A percentile compares a stretch with the other conserved stretches of the same genome.
Conservation (phyloP, 2,888 invertebrate species). For the Iselma pallidipennis region DNA sequence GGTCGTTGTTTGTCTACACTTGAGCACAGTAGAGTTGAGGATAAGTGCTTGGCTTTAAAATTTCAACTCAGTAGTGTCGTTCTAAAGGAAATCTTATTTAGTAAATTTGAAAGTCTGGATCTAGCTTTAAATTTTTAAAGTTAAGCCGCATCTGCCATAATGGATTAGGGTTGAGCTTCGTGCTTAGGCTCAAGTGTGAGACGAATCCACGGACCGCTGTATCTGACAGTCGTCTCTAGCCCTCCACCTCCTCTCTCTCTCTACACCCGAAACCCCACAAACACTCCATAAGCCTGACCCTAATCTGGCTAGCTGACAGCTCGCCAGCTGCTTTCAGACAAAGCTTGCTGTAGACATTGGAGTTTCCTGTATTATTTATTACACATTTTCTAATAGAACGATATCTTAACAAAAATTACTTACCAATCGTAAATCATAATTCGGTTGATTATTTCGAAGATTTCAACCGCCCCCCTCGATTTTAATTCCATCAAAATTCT, state of each 20-base stretch:
- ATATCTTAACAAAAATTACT: conserved; percentile 29
- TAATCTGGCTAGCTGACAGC: conserved; percentile 55
- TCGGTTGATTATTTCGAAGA: conserved; percentile 25
- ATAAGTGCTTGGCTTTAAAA: neutral
- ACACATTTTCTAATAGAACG: conserved; percentile 32
- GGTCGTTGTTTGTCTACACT: neutral
- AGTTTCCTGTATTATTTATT: conserved; percentile 45
- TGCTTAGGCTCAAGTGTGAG: conserved; percentile 48
- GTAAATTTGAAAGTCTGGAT: conserved; percentile 40
- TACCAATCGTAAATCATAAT: conserved; percentile 31
- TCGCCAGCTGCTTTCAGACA: conserved; percentile 53
- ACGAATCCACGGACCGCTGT: conserved; percentile 50
- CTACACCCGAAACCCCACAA: conserved; percentile 28
- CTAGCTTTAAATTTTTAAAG: conserved; percentile 43
- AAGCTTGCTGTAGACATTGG: conserved; percentile 48
- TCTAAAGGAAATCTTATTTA: conserved; percentile 31
- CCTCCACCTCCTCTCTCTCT: conserved; percentile 36
- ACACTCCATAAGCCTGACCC: conserved; percentile 51
- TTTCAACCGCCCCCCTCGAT: neutral
- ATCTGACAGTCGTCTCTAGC: conserved; percentile 48
- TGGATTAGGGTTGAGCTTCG: conserved; percentile 54
- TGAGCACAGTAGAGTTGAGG: neutral
- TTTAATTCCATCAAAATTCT: neutral
- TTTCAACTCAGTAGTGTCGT: neutral
- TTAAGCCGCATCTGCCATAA: conserved; percentile 53